Evolutionary conservation across 2,888 invertebrate genomes (phyloP), one percentile per base, ranked within the genome.

Genomic region (Globia sparganii): DNA sequence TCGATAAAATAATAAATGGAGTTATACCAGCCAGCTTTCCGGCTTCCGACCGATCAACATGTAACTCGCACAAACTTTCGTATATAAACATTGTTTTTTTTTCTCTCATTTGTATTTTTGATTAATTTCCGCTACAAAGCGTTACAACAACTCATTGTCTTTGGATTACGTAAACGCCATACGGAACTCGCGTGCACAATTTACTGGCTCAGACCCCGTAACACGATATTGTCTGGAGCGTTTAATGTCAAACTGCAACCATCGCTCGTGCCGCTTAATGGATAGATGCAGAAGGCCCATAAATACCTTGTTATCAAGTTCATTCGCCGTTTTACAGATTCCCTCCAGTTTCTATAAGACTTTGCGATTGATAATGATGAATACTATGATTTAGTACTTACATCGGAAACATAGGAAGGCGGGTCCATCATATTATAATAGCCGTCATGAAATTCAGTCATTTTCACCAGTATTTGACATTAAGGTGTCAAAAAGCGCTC

Each of bases 151-250:
- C 66, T 77, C 83, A 84, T 84, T 85, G 74, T 81, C 81, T 81
- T 53, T 68, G 68, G 13, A 62, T 83, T 85, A 85, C 80, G 85
- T 85, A 87, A 88, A 80, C 56, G 68, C 58, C 61, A 66, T 80
- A 78, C 80, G 86, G 86, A 88, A 87, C 80, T 87, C 43, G 87
- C 88, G 84, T 80, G 86, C 79, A 74, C 80, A 86, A 88, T 88
- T 87, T 86, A 75, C 78, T 74, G 66, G 76, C 79, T 78, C 89
- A 85, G 78, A 53, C 81, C 79, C 88, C 89, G 87, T 86, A 80
- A 83, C 87, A 72, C 71, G 86, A 80, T 84, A 70, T 70, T 80
- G 83, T 88, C 88, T 86, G 75, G 79, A 83, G 76, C 81, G 83
- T 84, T 80, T 83, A 78, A 72, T 84, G 85, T 77, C 84, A 84